Base-by-base conservation (phyloP, 2,797 vertebrate species). In the Chelonia mydas region DNA sequence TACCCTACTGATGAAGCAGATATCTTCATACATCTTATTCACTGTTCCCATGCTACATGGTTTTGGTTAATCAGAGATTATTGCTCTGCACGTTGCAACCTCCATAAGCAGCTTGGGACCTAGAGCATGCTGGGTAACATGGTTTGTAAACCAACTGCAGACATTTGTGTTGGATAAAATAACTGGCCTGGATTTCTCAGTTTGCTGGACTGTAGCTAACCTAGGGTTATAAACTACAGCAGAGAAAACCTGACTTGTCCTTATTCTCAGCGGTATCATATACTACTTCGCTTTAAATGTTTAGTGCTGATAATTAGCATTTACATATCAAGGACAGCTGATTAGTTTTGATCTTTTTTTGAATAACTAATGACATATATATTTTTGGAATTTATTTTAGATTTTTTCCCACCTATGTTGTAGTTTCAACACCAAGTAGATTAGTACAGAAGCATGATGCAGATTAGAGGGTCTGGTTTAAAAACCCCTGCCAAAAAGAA, bases 71-170 rank as follows among this genome's bases (percentile, higher is more conserved):
- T 86, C 77, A 68, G 92, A 83, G 57, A 92, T 96, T 90, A 86
- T 72, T 78, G 50, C 88, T 88, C 54, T 57, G 80, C 84, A 84
- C 90, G 54, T 94, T 90, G 84, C 78, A 78, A 92, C 93, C 93
- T 96, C 95, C 94, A 93, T 51, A 95, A 87, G 80, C 72, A 88
- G 92, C 80, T 88, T 91, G 61, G 81, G n/a, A 74, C 49, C 65
- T 90, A 53, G 85, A 90, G 97, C 94, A 78, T 97, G 96, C 78
- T 91, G 90, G 94, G 89, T 96, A 98, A 91, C 96, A 96, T 96
- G 93, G 97, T 83, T 95, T 96, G 97, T 97, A 97, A 97, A 87
- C 94, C 68, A 88, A 95, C 98, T 97, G 98, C 98, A 98, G 94
- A 97, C 93, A 93, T 95, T 83, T 91, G 92, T 49, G 97, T 51